These are phyloP conservation scores for Paratilapia polleni DNA, from an alignment of 2,113 vertebrate species.

Conservation along the genomic window DNA sequence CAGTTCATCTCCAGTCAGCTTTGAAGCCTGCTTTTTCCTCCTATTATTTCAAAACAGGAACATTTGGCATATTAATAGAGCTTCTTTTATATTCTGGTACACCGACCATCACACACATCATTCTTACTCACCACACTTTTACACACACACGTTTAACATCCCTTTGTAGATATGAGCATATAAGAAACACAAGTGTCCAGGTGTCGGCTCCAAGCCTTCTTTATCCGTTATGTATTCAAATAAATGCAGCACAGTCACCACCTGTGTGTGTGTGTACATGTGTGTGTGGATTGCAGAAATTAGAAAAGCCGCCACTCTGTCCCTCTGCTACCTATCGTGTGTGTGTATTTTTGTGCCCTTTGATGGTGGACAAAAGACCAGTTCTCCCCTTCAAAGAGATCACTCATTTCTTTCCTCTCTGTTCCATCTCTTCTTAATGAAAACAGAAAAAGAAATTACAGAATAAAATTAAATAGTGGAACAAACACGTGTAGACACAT, in stretches of 20 bases:
- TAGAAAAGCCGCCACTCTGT: background rate
- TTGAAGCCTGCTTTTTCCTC: conserved; percentile 48
- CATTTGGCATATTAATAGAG: conserved; percentile 46
- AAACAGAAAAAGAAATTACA: background rate
- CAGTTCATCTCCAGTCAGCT: conserved; percentile 59
- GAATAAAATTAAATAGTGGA: background rate
- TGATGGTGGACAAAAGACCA: conserved; percentile 28
- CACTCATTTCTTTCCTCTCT: background rate
- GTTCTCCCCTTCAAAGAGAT: conserved; percentile 20
- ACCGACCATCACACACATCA: background rate
- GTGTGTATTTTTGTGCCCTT: conserved; percentile 23
- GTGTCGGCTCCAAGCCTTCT: conserved; percentile 16
- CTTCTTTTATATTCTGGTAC: conserved; percentile 8
- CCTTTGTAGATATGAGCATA: conserved; percentile 4
- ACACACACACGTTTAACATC: conserved; percentile 3
- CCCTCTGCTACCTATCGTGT: background rate
- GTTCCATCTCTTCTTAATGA: background rate
- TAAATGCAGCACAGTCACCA: conserved; percentile 19
- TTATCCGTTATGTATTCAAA: conserved; percentile 36
- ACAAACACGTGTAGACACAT: background rate
- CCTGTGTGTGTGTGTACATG: background rate
- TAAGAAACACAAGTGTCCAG: conserved; percentile 22
- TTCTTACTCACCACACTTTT: background rate
- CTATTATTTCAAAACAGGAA: conserved; percentile 43
- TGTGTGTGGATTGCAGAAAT: background rate